Evolutionary conservation across 53 echinoderm and acorn worm genomes (phyloP), one percentile per base, ranked within the genome.

Genomic region (Echinarachnius parma): DNA sequence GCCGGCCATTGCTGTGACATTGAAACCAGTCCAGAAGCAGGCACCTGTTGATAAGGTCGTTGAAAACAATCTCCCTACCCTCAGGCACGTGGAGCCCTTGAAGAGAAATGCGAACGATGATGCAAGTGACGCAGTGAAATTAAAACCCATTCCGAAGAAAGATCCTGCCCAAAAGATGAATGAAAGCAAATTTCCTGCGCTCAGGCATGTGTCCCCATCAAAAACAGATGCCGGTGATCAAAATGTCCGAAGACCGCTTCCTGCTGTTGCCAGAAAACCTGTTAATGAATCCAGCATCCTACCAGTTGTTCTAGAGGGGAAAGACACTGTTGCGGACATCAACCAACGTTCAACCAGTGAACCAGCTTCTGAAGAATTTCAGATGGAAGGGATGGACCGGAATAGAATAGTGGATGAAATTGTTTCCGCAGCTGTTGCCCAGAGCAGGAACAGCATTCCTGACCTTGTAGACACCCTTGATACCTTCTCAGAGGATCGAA

Each of bases 1-100:
- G 37, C 74, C 57, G n/a, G 25, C 18, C 27, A n/a, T 72, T 8
- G 57, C 74, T 16, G 74, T 72, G 7, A 72, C 55, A 34, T 57
- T 72, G 1, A 72, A 28, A 72, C 74, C 56, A 21, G 74, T 72
- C 29, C 15, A 56, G 28, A 55, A 35, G 18, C 27, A 20, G 27
- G 35, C 74, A 34, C 57, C 55, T 72, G 19, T 37, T 4, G 44
- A 72, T 26, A 34, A 52, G 21, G 30, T 15, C 1, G 46, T 18
- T 20, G 28, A n/a, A 13, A 64, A 28, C n/a, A 29, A 8, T 26
- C 31, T 31, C 2, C 34, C 52, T n/a, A 22, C 26, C 9, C 25
- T n/a, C n/a, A n/a, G n/a, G n/a, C n/a, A n/a, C n/a, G n/a, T n/a
- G n/a, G n/a, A n/a, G n/a, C n/a, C n/a, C n/a, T n/a, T n/a, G n/a